phyloP scores from a whole-genome alignment of 1,140 invertebrate species.

The Panagrolaimus sp. region DNA sequence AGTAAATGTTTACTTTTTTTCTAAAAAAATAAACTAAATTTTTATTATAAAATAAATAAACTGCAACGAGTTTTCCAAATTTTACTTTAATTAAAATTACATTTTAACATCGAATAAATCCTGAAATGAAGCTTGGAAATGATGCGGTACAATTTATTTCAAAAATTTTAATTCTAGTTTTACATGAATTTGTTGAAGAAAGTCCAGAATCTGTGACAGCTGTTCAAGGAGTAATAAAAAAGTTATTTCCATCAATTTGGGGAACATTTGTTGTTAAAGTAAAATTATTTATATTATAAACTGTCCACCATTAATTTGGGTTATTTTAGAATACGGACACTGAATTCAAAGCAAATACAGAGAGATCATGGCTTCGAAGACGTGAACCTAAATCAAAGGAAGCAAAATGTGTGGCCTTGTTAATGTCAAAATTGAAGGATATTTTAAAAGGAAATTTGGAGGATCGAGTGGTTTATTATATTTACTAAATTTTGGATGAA shows the following conservation, averaged over 20 bases:
- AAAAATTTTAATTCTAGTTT: conserved; percentile 33
- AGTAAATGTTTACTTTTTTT: no score
- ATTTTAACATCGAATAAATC: conserved; percentile 11
- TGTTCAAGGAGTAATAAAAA: not conserved
- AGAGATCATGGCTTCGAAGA: not conserved
- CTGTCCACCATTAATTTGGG: not conserved
- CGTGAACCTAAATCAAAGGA: not conserved
- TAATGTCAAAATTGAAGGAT: not conserved
- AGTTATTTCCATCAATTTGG: conserved; percentile 22
- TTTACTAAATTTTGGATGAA: not conserved
- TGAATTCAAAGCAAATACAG: not conserved
- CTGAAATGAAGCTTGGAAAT: conserved; percentile 39
- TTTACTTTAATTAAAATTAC: no score
- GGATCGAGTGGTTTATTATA: conserved; percentile 12
- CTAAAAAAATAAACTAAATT: no score
- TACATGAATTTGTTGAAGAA: conserved; percentile 34
- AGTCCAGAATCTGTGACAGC: conserved; percentile 18
- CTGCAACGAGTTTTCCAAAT: no score
- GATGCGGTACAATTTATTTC: conserved; percentile 35
- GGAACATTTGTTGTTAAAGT: conserved; percentile 37
- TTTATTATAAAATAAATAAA: no score
- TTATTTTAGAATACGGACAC: not conserved
- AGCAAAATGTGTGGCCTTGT: not conserved
- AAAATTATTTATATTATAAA: not conserved
- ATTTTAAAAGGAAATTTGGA: not conserved